Base-by-base conservation (phyloP, 2,797 vertebrate species). In the Epinephelus coioides region DNA sequence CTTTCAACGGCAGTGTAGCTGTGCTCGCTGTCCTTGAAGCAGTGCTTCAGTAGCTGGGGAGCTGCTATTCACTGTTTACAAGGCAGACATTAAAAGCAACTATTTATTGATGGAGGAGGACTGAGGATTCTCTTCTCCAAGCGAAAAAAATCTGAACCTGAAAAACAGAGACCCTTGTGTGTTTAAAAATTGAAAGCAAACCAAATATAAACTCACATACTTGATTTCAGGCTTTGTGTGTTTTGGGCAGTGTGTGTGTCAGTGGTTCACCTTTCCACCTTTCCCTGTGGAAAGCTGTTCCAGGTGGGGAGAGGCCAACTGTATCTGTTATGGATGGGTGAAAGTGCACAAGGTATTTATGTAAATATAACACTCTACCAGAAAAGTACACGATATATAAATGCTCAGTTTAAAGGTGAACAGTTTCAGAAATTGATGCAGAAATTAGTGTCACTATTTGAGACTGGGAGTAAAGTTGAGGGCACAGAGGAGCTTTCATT, bases 281-380 rank as follows among this genome's bases (percentile, higher is more conserved):
- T 44, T 72, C 73, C 63, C 76, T 30, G 46, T 71, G 78, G 76
- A 70, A 67, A 71, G 65, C 21, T 69, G 56, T 64, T 81, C 43
- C 38, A 81, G 64, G 79, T 81, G 61, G 19, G 69, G 40, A 71
- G 78, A 86, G 21, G 66, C 51, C 78, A 76, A 75, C 63, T 87
- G 67, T 73, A 63, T 73, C 66, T 75, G 70, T 77, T 67, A 76
- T 63, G 65, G 78, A 81, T 83, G 80, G 69, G 14, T 78, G 65
- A 78, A 2, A 27, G 61, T 64, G 56, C 46, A 61, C 40, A 49
- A 61, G 27, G n/a, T 76, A 69, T 84, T 82, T 73, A 80, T 79
- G 73, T 64, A 87, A 79, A 65, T 69, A 56, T 12, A 30, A 75
- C 64, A 65, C 23, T 46, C 43, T 10, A 59, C 13, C 5, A 49